These are phyloP conservation scores for Oryzias woworae DNA, from an alignment of 2,113 vertebrate genomes.

Conservation along the genomic window DNA sequence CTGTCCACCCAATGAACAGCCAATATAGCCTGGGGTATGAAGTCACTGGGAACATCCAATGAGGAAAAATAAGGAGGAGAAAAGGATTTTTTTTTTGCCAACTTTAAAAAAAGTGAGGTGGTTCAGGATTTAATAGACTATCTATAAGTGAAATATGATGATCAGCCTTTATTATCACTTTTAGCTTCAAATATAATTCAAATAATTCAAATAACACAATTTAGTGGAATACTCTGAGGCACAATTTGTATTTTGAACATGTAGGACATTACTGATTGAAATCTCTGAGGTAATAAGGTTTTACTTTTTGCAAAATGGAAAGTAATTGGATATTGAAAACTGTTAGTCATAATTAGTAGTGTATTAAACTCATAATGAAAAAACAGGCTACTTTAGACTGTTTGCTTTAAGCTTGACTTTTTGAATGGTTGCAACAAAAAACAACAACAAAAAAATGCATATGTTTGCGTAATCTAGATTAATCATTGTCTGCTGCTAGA, in stretches of 20 bases:
- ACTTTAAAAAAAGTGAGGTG: conserved; percentile 19
- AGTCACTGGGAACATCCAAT: conserved; percentile 18
- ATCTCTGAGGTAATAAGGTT: not conserved
- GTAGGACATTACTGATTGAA: not conserved
- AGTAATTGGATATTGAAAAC: not conserved
- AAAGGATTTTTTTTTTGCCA: conserved; percentile 14
- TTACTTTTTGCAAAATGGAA: not conserved
- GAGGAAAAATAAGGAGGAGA: conserved; percentile 7
- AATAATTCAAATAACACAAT: not conserved
- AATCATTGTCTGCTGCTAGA: too few relatives aligned
- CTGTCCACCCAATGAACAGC: conserved; percentile 32
- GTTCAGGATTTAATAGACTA: conserved; percentile 4
- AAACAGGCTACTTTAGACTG: too few relatives aligned
- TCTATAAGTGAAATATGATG: not conserved
- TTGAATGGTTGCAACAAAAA: too few relatives aligned
- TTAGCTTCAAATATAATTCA: not conserved
- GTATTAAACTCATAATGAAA: too few relatives aligned
- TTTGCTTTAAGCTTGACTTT: too few relatives aligned
- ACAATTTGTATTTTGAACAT: not conserved
- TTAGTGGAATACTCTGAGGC: not conserved
- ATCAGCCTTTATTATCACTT: not conserved
- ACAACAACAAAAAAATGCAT: too few relatives aligned
- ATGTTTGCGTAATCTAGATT: too few relatives aligned
- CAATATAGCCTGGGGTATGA: conserved; percentile 27
- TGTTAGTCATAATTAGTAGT: too few relatives aligned